A percentile compares a stretch with the other conserved stretches of the same genome.
Conservation (phyloP, 2,888 invertebrate genomes). For the Chrysopilus asiliformis region DNA sequence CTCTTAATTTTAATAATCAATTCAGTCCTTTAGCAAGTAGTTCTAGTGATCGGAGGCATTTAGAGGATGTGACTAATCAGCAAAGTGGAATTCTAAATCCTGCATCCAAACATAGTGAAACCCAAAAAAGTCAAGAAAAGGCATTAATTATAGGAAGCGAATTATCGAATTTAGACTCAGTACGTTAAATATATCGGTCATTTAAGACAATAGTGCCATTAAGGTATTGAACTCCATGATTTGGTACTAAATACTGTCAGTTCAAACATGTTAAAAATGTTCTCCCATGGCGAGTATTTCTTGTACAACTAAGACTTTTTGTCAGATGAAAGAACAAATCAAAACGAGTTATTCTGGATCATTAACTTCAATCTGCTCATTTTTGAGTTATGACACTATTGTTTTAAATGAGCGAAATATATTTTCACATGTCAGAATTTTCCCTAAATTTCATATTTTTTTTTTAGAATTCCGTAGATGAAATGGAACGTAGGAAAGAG, state of each 20-base stretch:
- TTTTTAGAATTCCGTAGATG: conserved; percentile 65
- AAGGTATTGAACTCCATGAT: conserved; percentile 4
- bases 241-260: no score
- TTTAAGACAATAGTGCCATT: conserved; percentile 2
- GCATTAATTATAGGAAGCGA: conserved; percentile 57
- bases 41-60: conserved; percentile 21
- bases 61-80: conserved; percentile 28
- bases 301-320: no score
- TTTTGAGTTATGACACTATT: no score
- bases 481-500: conserved; percentile 88
- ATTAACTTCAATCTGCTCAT: no score
- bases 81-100: conserved; percentile 20
- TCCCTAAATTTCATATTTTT: not conserved
- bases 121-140: conserved; percentile 36
- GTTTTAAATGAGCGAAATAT: no score
- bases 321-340: no score
- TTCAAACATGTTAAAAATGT: no score
- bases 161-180: conserved; percentile 51
- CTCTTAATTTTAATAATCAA: conserved; percentile 9
- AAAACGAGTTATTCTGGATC: no score
- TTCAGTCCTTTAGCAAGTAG: conserved; percentile 7
- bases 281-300: no score
- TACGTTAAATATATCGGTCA: conserved; percentile 36
- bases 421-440: not conserved
- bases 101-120: conserved; percentile 22